Percentiles rank a stretch among this genome's conserved stretches.
phyloP scores from a whole-genome alignment of 2,888 invertebrate species.

The Cremastobaeus sp. region DNA sequence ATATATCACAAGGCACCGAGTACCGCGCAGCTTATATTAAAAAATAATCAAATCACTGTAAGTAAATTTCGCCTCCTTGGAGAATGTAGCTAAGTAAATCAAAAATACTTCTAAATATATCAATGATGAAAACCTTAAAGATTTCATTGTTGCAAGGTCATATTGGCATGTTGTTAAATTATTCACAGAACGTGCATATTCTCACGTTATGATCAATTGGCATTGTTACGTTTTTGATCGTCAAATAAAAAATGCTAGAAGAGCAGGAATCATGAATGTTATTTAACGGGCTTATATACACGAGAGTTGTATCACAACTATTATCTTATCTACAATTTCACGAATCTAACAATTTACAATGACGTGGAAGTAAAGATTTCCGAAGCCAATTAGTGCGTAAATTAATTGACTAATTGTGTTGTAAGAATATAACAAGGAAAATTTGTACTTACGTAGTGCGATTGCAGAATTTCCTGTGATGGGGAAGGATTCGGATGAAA shows the following conservation, averaged over 20 bases:
- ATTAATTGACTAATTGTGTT: conserved; percentile 27
- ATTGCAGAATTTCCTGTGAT: not conserved
- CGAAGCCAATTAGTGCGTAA: conserved; percentile 43
- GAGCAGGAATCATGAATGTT: conserved; percentile 34
- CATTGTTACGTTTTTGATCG: conserved; percentile 30
- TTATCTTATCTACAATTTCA: conserved; percentile 46
- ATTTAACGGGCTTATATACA: conserved; percentile 36
- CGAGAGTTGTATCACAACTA: conserved; percentile 25
- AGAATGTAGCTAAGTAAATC: too few relatives aligned
- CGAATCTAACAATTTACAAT: conserved; percentile 27
- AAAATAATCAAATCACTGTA: too few relatives aligned
- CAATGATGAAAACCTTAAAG: too few relatives aligned
- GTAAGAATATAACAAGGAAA: conserved; percentile 10
- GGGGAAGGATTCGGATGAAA: not conserved
- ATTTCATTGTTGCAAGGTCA: too few relatives aligned
- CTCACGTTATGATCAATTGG: conserved; percentile 39
- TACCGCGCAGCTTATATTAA: too few relatives aligned
- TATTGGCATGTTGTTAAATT: too few relatives aligned
- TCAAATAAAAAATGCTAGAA: conserved; percentile 22
- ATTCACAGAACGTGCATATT: conserved; percentile 26
- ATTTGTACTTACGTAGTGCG: conserved; percentile 12
- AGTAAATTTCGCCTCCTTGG: too few relatives aligned
- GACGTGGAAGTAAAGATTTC: conserved; percentile 33
- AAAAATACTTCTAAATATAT: too few relatives aligned
- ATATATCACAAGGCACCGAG: too few relatives aligned